These are phyloP conservation scores for Hydrotaea diabolus DNA, from an alignment of 2,888 invertebrate species.

Conservation along the genomic window DNA sequence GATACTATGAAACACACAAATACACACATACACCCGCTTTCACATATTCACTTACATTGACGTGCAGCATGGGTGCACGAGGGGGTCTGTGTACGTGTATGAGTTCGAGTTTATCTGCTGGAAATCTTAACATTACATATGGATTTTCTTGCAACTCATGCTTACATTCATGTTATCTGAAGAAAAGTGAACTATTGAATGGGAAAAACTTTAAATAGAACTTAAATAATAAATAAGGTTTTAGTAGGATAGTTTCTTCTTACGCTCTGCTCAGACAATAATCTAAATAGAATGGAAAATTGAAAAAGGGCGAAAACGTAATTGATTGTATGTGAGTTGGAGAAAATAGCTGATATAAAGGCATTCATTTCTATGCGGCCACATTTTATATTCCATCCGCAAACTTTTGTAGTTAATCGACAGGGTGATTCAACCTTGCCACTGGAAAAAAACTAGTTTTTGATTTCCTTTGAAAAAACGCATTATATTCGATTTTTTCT, in stretches of 20 bases:
- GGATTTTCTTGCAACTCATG: conserved; percentile 38
- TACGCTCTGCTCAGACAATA: conserved; percentile 4
- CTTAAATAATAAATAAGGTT: conserved; percentile 40
- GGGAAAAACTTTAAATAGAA: conserved; percentile 33
- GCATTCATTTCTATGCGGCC: too few relatives aligned
- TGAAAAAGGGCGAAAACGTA: neutral
- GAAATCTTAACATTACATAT: conserved; percentile 51
- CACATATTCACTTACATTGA: conserved; percentile 5
- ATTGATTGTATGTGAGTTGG: neutral
- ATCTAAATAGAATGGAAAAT: conserved; percentile 36
- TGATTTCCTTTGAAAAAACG: too few relatives aligned
- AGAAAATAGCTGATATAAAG: too few relatives aligned
- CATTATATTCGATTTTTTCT: too few relatives aligned
- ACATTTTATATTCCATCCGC: too few relatives aligned
- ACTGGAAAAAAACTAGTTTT: too few relatives aligned
- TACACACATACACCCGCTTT: neutral
- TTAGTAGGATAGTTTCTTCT: conserved; percentile 21
- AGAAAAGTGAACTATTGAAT: conserved; percentile 22
- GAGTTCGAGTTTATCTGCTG: conserved; percentile 43
- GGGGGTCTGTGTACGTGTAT: neutral
- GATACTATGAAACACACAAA: neutral
- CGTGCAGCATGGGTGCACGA: neutral
- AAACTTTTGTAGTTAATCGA: neutral
- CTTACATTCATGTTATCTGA: conserved; percentile 25
- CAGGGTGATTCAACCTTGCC: too few relatives aligned